Conservation (phyloP, 2,113 vertebrate genomes). For the Phalacrocorax brasilianus region DNA sequence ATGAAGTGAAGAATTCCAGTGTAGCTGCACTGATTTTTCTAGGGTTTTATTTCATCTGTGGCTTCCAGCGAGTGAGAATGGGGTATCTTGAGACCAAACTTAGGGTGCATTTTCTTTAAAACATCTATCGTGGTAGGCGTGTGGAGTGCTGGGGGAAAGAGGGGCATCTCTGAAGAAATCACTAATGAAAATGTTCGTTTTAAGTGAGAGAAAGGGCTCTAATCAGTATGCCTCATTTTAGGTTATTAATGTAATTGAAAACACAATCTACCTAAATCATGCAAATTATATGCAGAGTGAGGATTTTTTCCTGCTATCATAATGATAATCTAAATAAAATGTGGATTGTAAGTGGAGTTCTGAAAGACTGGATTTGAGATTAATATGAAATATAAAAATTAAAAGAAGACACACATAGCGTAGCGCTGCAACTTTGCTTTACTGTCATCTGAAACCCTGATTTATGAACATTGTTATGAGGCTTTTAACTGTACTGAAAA, state of each 20-base stretch:
- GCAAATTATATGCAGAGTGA: slow-evolving; percentile 61
- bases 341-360: slow-evolving; percentile 43
- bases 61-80: neutral
- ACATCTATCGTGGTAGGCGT: neutral
- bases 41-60: neutral
- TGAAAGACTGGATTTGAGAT: slow-evolving; percentile 53
- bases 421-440: slow-evolving; percentile 43
- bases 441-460: slow-evolving; percentile 60
- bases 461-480: slow-evolving; percentile 68
- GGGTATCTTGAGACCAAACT: neutral
- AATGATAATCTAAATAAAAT: slow-evolving; percentile 67
- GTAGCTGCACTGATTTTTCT: neutral
- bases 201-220: slow-evolving; percentile 49
- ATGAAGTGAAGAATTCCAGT: neutral
- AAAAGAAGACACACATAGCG: neutral
- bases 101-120: neutral
- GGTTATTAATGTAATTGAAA: slow-evolving; percentile 68
- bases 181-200: slow-evolving; percentile 13
- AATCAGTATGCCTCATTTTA: slow-evolving; percentile 51
- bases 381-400: slow-evolving; percentile 51
- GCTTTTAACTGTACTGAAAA: slow-evolving; percentile 68
- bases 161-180: neutral
- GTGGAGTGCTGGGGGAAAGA: neutral
- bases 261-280: slow-evolving; percentile 59
- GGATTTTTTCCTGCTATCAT: slow-evolving; percentile 32